Evolutionary conservation across 53 echinoderm and acorn worm genomes (phyloP), one percentile per base, ranked within the genome.

Genomic region (Mesocentrotus franciscanus): DNA sequence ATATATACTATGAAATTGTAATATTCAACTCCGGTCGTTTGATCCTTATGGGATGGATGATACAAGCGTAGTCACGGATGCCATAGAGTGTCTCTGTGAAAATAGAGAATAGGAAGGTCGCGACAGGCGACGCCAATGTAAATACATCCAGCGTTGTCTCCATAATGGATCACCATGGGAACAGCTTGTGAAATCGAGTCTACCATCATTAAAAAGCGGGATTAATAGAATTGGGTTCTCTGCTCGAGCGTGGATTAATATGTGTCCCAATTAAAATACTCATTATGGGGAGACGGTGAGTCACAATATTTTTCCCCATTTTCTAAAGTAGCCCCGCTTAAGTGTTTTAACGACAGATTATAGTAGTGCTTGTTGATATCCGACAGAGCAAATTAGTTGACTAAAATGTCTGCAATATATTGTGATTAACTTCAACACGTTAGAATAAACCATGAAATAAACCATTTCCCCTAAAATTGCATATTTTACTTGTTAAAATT

Each of bases 261-360:
- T 87, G 75, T 27, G 87, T 58, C 27, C 10, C 87, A 56, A 87
- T 87, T 87, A 87, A 87, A 87, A 87, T n/a, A 27, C 57, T 87
- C 87, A 87, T 87, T 57, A 87, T n/a, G n/a, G 64, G 20, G 64
- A 87, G 29, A 26, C 56, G n/a, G 27, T 87, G 87, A 87, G 87
- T 87, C 87, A 87, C 87, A 12, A 57, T 14, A 55, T 49, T 18
- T 32, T 64, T n/a, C n/a, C 42, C 84, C 17, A 84, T 84, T 84
- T 84, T 8, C 8, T 84, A 55, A 84, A 84, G 55, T 76, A 27
- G 76, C 30, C 33, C 27, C 76, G n/a, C 76, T 76, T 76, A 64
- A 64, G 15, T 33, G 32, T 32, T 32, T 13, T 32, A 30, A 30
- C 76, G 11, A 32, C 13, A 33, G 76, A 76, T 30, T 76, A 27